Evolutionary conservation across 1,140 invertebrate genomes (phyloP).

Genomic region (Conus ventricosus): DNA sequence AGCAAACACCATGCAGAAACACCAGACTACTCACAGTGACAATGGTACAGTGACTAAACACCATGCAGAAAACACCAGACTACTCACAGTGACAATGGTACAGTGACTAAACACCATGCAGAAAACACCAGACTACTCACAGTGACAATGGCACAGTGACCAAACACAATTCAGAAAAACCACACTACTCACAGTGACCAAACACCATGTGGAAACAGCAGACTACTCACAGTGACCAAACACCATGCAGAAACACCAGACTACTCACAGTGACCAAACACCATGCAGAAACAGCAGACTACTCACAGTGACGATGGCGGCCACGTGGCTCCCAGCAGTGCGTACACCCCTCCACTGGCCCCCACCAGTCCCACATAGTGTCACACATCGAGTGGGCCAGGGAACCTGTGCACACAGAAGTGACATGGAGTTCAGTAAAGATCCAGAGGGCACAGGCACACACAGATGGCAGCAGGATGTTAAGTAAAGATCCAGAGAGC

Average conservation of each 20-base stretch:
- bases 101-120: too few species aligned
- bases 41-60: too few species aligned
- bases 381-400: conserved; percentile 91
- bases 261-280: conserved; percentile 2
- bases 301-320: conserved; percentile 92
- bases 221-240: too few species aligned
- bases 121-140: too few species aligned
- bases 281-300: not conserved
- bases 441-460: not conserved
- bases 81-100: too few species aligned
- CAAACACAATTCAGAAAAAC: too few species aligned
- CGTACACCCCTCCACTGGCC: conserved; percentile 97
- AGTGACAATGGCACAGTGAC: too few species aligned
- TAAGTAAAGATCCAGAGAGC: not conserved
- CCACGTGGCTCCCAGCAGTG: conserved; percentile 96
- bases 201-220: too few species aligned
- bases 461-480: not conserved
- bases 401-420: conserved; percentile 71
- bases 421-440: not conserved
- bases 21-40: too few species aligned
- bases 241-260: not conserved
- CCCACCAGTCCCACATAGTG: conserved; percentile 90
- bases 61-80: too few species aligned
- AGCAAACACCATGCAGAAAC: too few species aligned
- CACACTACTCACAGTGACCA: too few species aligned